Evolutionary conservation across 2,113 vertebrate species (phyloP).

Genomic region (Sapayoa aenigma): DNA sequence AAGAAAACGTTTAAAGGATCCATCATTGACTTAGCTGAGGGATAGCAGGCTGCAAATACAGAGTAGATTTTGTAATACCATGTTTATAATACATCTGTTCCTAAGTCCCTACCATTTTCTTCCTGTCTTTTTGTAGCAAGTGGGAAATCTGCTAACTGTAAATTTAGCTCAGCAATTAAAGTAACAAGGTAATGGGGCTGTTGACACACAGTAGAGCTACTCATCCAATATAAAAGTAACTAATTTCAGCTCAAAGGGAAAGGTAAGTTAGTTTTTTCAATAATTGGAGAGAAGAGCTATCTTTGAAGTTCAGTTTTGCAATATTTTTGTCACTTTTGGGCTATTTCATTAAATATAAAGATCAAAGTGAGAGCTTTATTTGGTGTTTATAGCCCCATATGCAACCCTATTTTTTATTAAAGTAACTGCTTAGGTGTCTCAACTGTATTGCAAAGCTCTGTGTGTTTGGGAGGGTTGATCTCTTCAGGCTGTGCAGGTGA

Average conservation of each 20-base stretch:
- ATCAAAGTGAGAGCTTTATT: constrained; percentile 28
- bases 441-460: background rate
- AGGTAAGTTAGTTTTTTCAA: background rate
- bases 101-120: background rate
- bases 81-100: background rate
- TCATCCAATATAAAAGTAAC: background rate
- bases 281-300: background rate
- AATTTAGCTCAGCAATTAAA: background rate
- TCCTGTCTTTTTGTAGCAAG: background rate
- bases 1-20: background rate
- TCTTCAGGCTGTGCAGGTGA: background rate
- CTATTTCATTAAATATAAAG: background rate
- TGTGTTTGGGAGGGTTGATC: background rate
- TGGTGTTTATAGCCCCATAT: background rate
- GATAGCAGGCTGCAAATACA: background rate
- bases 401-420: background rate
- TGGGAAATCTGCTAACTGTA: background rate
- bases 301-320: constrained; percentile 30
- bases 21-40: background rate
- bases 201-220: background rate
- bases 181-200: background rate
- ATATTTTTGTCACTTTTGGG: background rate
- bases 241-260: background rate
- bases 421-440: background rate
- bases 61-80: background rate